Conservation (phyloP, 1,140 invertebrate genomes). For the Drosophila miranda region DNA sequence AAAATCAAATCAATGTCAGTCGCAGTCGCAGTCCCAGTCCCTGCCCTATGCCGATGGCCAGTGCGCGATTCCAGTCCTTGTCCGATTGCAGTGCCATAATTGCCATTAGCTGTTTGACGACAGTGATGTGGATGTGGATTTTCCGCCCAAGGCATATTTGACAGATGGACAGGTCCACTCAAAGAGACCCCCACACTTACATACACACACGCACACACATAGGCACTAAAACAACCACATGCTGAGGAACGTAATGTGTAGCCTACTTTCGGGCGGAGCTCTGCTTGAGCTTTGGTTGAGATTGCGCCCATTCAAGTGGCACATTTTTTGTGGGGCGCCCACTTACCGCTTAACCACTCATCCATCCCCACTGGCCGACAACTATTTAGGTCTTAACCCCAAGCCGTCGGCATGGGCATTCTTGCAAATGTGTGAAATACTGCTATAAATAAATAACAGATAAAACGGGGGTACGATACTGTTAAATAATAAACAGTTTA, state of each 20-base stretch:
- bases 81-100: constrained; percentile 34
- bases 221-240: background rate
- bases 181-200: background rate
- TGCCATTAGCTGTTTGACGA: constrained; percentile 33
- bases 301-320: constrained; percentile 26
- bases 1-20: constrained; percentile 69
- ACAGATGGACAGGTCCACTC: constrained; percentile 1
- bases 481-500: constrained; percentile 80
- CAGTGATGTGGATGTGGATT: constrained; percentile 19
- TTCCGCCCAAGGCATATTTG: constrained; percentile 13
- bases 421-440: constrained; percentile 50
- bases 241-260: constrained; percentile 13
- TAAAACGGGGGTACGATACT: constrained; percentile 66
- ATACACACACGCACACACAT: background rate
- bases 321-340: constrained; percentile 16
- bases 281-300: constrained; percentile 10
- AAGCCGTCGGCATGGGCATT: constrained; percentile 16
- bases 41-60: constrained; percentile 15
- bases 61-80: constrained; percentile 14
- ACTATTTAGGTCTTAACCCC: constrained; percentile 36
- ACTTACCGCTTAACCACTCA: constrained; percentile 8
- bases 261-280: constrained; percentile 43
- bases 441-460: constrained; percentile 74
- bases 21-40: constrained; percentile 24
- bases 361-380: background rate